Conservation (phyloP, 2,797 vertebrate species). For the Esox masquinongy region DNA sequence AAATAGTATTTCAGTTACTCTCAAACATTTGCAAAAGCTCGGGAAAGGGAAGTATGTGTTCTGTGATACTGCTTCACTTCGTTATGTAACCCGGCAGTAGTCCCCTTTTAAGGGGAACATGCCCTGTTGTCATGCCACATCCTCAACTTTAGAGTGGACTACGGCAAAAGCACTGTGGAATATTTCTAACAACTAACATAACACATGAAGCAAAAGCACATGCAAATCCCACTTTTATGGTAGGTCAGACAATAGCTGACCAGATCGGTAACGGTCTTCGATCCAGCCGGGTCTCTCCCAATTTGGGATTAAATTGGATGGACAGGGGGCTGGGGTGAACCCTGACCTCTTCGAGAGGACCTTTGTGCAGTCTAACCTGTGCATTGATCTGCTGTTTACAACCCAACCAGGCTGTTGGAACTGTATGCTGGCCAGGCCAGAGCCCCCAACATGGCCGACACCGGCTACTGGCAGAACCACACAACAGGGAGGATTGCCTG, state of each 20-base stretch:
- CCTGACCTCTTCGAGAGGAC: constrained; percentile 78
- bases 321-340: constrained; percentile 73
- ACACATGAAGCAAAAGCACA: constrained; percentile 1
- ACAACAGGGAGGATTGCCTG: neutral
- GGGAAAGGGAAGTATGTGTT: constrained; percentile 23
- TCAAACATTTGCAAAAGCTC: constrained; percentile 18
- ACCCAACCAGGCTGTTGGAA: constrained; percentile 55
- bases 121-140: neutral
- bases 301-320: constrained; percentile 63
- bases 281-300: constrained; percentile 37
- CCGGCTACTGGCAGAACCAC: neutral
- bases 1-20: constrained; percentile 14
- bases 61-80: neutral
- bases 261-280: constrained; percentile 41
- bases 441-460: constrained; percentile 42
- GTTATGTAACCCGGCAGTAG: neutral
- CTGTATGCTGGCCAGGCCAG: constrained; percentile 53
- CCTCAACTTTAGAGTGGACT: neutral
- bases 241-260: constrained; percentile 8
- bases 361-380: constrained; percentile 83
- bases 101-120: neutral
- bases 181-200: neutral
- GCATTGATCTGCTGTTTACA: constrained; percentile 82
- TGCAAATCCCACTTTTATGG: constrained; percentile 20
- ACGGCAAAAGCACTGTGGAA: neutral